These are phyloP conservation scores for Leptogaster cylindrica DNA, from an alignment of 2,888 invertebrate genomes.

Conservation along the genomic window DNA sequence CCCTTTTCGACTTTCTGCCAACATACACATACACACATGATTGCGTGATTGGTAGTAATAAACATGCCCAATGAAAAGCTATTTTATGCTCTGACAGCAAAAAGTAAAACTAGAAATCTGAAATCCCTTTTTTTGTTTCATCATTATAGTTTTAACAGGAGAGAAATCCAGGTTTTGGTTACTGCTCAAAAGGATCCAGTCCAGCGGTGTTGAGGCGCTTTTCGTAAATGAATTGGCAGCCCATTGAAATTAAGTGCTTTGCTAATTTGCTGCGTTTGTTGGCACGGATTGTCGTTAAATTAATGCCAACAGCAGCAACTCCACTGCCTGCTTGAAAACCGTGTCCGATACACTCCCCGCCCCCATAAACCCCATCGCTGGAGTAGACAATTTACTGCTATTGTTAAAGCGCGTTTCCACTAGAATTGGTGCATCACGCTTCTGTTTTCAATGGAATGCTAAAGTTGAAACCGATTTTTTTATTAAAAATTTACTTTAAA, in stretches of 20 bases:
- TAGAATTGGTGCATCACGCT: too few relatives aligned
- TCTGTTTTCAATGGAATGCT: too few relatives aligned
- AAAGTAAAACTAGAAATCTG: not conserved
- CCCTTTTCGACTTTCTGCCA: constrained; percentile 8
- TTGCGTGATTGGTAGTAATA: constrained; percentile 9
- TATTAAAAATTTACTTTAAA: too few relatives aligned
- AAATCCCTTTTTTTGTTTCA: not conserved
- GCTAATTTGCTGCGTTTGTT: constrained; percentile 29
- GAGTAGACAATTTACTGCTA: too few relatives aligned
- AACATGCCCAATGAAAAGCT: constrained; percentile 7
- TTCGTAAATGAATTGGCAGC: constrained; percentile 25
- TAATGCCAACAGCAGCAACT: constrained; percentile 4
- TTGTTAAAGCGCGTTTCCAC: too few relatives aligned
- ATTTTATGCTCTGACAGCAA: not conserved
- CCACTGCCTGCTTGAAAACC: too few relatives aligned
- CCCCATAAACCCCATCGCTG: too few relatives aligned
- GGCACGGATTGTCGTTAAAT: constrained; percentile 6
- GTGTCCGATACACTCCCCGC: too few relatives aligned
- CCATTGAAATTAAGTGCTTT: constrained; percentile 24
- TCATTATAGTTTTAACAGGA: not conserved
- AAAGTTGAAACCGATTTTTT: too few relatives aligned
- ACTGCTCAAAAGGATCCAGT: not conserved
- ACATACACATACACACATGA: constrained; percentile 16
- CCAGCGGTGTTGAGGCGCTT: constrained; percentile 4
- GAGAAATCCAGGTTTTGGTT: not conserved